Conservation (phyloP, 2,113 vertebrate genomes). For the Sander lucioperca region DNA sequence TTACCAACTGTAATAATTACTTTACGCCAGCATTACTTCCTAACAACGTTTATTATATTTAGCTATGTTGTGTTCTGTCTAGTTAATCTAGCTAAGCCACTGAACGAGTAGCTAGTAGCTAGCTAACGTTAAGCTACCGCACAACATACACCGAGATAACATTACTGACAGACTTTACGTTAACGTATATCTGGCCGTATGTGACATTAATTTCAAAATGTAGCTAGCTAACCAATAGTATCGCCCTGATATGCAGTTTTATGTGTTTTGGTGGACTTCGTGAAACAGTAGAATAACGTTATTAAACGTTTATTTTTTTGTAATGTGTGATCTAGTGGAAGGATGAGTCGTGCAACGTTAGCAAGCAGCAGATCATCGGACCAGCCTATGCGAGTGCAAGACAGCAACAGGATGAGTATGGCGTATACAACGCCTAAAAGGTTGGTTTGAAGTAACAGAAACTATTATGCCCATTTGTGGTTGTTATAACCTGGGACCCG, state of each 20-base stretch:
- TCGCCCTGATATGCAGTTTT: rapidly evolving
- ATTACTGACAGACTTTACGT: background rate
- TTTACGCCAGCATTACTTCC: background rate
- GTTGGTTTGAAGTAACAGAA: conserved; percentile 71
- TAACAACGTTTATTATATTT: background rate
- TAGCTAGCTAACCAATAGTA: background rate
- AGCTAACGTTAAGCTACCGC: background rate
- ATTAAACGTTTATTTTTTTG: background rate
- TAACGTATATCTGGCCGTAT: background rate
- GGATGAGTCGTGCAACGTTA: conserved; percentile 79
- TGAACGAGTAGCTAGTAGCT: background rate
- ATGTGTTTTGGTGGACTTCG: background rate
- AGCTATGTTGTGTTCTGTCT: background rate
- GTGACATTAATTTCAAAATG: background rate
- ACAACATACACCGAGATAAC: background rate
- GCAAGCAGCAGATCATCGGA: conserved; percentile 84
- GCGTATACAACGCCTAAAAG: conserved; percentile 90
- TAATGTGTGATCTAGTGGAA: conserved; percentile 51
- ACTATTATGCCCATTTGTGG: too few relatives aligned
- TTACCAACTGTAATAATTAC: background rate
- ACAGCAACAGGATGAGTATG: conserved; percentile 88
- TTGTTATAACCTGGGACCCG: too few relatives aligned
- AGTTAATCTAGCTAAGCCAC: too few relatives aligned
- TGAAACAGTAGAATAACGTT: background rate
- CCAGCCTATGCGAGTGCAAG: conserved; percentile 89